A percentile compares a stretch with the other conserved stretches of the same genome.
phyloP scores from a whole-genome alignment of 2,888 invertebrate genomes.

The Hofmannophila pseudospretella region DNA sequence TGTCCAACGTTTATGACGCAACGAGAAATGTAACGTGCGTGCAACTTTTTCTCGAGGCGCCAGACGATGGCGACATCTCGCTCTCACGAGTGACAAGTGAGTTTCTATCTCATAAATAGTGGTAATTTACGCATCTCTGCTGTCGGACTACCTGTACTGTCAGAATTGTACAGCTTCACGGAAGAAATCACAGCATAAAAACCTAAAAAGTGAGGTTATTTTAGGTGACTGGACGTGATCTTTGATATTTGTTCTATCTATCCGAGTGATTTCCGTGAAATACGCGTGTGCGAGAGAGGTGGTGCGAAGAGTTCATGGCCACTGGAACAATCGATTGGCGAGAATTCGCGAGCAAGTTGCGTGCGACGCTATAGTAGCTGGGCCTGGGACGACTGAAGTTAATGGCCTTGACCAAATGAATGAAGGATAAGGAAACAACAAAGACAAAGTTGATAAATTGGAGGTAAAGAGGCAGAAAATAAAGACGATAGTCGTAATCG shows the following conservation, averaged over 20 bases:
- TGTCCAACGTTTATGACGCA: slow-evolving; percentile 43
- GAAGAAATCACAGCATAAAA: slow-evolving; percentile 17
- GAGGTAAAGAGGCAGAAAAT: no score
- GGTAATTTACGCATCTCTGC: slow-evolving; percentile 29
- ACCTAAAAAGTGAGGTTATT: not conserved
- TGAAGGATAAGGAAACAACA: no score
- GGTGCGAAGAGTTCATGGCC: slow-evolving; percentile 59
- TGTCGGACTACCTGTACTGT: slow-evolving; percentile 19
- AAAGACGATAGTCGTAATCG: no score
- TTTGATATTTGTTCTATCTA: slow-evolving; percentile 4
- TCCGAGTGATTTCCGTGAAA: slow-evolving; percentile 39
- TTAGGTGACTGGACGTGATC: not conserved
- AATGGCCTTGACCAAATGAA: slow-evolving; percentile 38
- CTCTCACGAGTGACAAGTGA: slow-evolving; percentile 24
- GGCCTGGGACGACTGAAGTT: slow-evolving; percentile 17
- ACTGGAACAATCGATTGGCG: slow-evolving; percentile 62
- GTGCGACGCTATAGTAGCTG: slow-evolving; percentile 32
- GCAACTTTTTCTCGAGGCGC: slow-evolving; percentile 60
- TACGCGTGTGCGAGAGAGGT: slow-evolving; percentile 31
- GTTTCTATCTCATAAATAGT: slow-evolving; percentile 62
- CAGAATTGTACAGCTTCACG: slow-evolving; percentile 9
- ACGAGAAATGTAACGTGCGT: slow-evolving; percentile 59
- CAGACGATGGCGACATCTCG: slow-evolving; percentile 34
- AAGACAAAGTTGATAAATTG: no score
- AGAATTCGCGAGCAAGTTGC: slow-evolving; percentile 38